Conservation (phyloP, 2,113 vertebrate genomes). For the Paracyprichromis sp. region DNA sequence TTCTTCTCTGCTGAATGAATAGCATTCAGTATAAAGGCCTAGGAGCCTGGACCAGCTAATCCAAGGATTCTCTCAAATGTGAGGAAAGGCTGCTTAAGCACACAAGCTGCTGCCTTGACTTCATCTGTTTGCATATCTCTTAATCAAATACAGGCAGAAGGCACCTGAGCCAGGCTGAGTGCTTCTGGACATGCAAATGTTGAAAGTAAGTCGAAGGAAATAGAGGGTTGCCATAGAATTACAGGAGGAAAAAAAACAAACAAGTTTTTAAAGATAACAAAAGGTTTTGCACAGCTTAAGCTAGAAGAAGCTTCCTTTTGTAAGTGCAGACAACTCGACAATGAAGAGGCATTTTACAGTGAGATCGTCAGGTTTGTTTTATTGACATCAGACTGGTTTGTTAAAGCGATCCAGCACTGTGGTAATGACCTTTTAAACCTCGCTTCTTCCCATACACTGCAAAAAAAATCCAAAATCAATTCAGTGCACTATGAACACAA, state of each 20-base stretch:
- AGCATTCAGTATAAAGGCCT: constrained; percentile 34
- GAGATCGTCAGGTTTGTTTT: constrained; percentile 34
- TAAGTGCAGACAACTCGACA: constrained; percentile 13
- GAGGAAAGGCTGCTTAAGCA: constrained; percentile 50
- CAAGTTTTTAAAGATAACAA: constrained; percentile 26
- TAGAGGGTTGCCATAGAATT: neutral
- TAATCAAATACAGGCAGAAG: constrained; percentile 58
- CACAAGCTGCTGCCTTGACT: constrained; percentile 49
- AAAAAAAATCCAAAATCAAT: constrained; percentile 18
- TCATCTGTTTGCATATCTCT: constrained; percentile 57
- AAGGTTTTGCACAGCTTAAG: neutral
- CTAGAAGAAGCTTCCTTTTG: neutral
- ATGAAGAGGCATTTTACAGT: constrained; percentile 15
- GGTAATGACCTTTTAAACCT: constrained; percentile 58
- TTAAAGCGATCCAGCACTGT: neutral
- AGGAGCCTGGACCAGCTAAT: constrained; percentile 45
- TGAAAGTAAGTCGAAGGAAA: constrained; percentile 18
- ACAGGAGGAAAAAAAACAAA: neutral
- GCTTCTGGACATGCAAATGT: constrained; percentile 19
- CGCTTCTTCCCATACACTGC: neutral
- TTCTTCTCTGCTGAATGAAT: constrained; percentile 33
- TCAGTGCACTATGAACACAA: constrained; percentile 8
- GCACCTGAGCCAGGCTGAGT: constrained; percentile 42
- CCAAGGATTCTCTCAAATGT: constrained; percentile 50
- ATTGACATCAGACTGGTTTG: constrained; percentile 49